A percentile compares a stretch with the other conserved stretches of the same genome.
Evolutionary conservation across 2,797 vertebrate species (phyloP).

Genomic region (Rhodeus uyekii): DNA sequence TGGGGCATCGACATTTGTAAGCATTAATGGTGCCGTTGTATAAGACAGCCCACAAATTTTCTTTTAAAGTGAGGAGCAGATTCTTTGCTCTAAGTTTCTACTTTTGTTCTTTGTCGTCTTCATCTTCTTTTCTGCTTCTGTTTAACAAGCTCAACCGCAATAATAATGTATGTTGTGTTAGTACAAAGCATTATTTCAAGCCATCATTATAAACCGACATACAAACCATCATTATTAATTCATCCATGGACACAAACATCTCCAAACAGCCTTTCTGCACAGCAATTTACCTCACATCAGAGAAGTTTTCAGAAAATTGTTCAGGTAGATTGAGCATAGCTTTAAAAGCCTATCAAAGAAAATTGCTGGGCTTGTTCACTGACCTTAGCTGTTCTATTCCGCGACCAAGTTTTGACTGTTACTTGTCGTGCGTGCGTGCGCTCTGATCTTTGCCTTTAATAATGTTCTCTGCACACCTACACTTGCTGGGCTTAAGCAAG

Average conservation of each 20-base stretch:
- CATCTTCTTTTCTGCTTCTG: slow-evolving; percentile 18
- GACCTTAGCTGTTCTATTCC: slow-evolving; percentile 48
- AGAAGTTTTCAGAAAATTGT: slow-evolving; percentile 38
- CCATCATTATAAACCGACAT: slow-evolving; percentile 24
- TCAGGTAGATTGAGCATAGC: slow-evolving; percentile 36
- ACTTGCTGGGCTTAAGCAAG: slow-evolving; percentile 46
- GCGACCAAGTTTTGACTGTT: slow-evolving; percentile 49
- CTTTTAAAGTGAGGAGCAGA: slow-evolving; percentile 20
- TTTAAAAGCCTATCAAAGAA: slow-evolving; percentile 52
- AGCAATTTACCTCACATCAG: slow-evolving; percentile 44
- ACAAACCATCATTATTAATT: slow-evolving; percentile 35
- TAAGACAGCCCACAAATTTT: slow-evolving; percentile 32
- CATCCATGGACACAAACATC: slow-evolving; percentile 10
- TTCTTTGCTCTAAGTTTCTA: neutral
- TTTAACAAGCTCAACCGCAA: slow-evolving; percentile 16
- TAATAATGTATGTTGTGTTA: slow-evolving; percentile 12
- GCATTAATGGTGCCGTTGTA: slow-evolving; percentile 18
- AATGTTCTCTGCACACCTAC: slow-evolving; percentile 51
- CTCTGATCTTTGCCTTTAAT: slow-evolving; percentile 48
- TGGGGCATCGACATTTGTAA: slow-evolving; percentile 7
- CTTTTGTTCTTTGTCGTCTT: neutral
- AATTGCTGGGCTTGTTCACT: slow-evolving; percentile 44
- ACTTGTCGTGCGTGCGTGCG: slow-evolving; percentile 30
- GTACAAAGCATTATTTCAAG: slow-evolving; percentile 23
- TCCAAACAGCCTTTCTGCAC: neutral